These are phyloP conservation scores for Tokudaia muenninki DNA, from an alignment of 2,797 vertebrate species.

Conservation along the genomic window DNA sequence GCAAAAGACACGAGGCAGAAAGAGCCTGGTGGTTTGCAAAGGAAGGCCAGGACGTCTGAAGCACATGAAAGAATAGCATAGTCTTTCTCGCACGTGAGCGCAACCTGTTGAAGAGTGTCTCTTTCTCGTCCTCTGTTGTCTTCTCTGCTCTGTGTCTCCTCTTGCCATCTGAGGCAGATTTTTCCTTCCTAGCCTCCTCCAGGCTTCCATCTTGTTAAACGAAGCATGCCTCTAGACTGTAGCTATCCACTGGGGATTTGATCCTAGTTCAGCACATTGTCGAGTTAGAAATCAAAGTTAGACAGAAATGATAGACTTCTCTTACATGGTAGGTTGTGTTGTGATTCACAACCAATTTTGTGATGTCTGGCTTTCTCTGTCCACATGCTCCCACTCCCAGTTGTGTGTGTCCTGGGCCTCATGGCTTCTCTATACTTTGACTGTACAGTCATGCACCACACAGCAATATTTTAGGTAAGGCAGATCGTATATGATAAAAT, in stretches of 20 bases:
- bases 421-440: fast-evolving
- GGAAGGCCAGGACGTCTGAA: neutral
- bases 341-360: neutral
- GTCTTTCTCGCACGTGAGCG: neutral
- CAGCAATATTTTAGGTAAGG: neutral
- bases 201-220: neutral
- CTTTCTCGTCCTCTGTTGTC: neutral
- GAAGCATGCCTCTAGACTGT: neutral
- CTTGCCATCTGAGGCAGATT: neutral
- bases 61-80: fast-evolving
- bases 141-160: neutral
- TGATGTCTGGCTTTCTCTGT: neutral
- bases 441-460: neutral
- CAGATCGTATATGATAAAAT: neutral
- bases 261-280: neutral
- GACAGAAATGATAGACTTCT: neutral
- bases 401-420: neutral
- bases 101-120: neutral
- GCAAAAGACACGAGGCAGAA: neutral
- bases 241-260: fast-evolving
- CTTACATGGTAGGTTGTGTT: neutral
- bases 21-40: neutral
- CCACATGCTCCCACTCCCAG: fast-evolving
- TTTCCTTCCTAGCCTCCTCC: neutral
- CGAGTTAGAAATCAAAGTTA: neutral